phyloP scores from a whole-genome alignment of 2,797 vertebrate genomes.

The Tapera naevia region DNA sequence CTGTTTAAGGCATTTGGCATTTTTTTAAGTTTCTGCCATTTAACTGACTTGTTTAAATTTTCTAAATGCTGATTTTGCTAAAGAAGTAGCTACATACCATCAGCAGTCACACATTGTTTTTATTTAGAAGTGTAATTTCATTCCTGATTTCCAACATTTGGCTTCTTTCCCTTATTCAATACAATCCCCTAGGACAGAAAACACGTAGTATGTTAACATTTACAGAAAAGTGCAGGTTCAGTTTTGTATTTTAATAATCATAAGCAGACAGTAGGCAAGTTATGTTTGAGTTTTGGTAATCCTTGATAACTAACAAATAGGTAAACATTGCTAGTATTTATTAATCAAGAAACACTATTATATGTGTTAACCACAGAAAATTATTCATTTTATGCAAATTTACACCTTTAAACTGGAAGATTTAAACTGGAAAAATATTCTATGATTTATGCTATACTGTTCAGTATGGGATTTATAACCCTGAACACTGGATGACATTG shows the following conservation, averaged over 20 bases:
- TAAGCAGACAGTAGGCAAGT: not conserved
- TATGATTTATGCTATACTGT: not conserved
- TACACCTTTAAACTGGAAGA: not conserved
- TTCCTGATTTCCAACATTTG: constrained; percentile 20
- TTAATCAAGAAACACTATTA: not conserved
- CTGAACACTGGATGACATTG: not conserved
- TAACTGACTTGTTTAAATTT: not conserved
- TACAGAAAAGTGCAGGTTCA: not conserved
- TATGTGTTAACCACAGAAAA: not conserved
- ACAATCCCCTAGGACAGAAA: not conserved
- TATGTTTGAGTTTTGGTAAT: not conserved
- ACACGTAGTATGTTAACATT: not conserved
- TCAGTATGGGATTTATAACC: not conserved
- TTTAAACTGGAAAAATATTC: not conserved
- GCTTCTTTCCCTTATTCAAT: constrained; percentile 5
- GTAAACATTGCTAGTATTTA: not conserved
- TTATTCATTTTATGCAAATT: not conserved
- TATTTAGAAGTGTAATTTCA: not conserved
- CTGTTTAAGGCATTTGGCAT: not conserved
- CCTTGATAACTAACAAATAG: not conserved
- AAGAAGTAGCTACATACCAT: not conserved
- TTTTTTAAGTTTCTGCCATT: not conserved
- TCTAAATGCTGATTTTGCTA: not conserved
- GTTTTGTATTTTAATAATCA: not conserved
- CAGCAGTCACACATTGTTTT: not conserved